phyloP scores from a whole-genome alignment of 2,888 invertebrate genomes.

The Ganaspis brasiliensis region DNA sequence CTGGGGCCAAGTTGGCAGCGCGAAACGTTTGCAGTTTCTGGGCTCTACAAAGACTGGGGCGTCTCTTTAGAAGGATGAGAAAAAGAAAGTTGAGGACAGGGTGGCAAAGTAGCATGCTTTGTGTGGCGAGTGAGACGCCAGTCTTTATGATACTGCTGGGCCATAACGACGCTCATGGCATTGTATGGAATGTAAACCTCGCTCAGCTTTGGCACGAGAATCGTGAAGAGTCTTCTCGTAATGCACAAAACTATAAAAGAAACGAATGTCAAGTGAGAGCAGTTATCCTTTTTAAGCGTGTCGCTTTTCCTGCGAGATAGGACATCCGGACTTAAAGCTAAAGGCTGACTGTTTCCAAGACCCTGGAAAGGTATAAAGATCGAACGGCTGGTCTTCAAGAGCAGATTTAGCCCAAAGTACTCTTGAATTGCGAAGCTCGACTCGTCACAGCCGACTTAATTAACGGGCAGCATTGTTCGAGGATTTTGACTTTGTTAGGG shows the following conservation, averaged over 20 bases:
- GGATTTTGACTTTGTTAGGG: neutral
- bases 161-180: conserved; percentile 72
- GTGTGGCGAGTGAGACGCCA: conserved; percentile 69
- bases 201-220: conserved; percentile 62
- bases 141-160: conserved; percentile 71
- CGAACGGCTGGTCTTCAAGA: conserved; percentile 14
- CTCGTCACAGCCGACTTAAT: conserved; percentile 28
- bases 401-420: conserved; percentile 10
- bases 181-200: conserved; percentile 68
- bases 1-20: conserved; percentile 30
- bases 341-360: neutral
- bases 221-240: conserved; percentile 55
- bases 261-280: conserved; percentile 64
- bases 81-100: conserved; percentile 8
- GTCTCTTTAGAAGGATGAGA: conserved; percentile 6
- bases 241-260: conserved; percentile 67
- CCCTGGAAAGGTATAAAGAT: neutral
- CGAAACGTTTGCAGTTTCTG: conserved; percentile 28
- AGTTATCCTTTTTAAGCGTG: conserved; percentile 48
- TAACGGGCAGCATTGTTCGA: conserved; percentile 26
- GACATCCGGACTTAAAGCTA: conserved; percentile 15
- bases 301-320: neutral
- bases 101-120: conserved; percentile 71
- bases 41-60: conserved; percentile 20
- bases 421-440: conserved; percentile 14